A percentile compares a stretch with the other conserved stretches of the same genome.
Conservation (phyloP, 2,797 vertebrate genomes). For the Tympanoctomys barrerae region DNA sequence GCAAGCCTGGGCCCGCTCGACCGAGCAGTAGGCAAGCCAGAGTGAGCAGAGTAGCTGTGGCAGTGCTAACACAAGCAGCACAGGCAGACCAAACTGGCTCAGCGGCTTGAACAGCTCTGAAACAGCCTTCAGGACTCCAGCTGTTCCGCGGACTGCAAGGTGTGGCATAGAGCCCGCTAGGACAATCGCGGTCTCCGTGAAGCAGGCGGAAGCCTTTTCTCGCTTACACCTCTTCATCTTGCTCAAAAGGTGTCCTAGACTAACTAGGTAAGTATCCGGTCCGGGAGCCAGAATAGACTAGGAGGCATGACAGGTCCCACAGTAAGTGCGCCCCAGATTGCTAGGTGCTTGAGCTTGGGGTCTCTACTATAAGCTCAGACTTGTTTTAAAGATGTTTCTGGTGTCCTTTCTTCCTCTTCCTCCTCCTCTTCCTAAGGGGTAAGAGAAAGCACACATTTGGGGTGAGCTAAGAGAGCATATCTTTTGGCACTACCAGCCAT, state of each 20-base stretch:
- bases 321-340: neutral
- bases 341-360: neutral
- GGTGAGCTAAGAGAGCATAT: neutral
- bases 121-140: neutral
- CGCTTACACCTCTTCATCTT: slow-evolving; percentile 66
- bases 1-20: neutral
- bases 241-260: slow-evolving; percentile 22
- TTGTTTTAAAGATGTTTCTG: neutral
- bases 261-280: slow-evolving; percentile 61
- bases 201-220: slow-evolving; percentile 51
- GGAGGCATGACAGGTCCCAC: neutral
- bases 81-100: neutral
- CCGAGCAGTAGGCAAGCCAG: neutral
- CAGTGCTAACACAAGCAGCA: neutral
- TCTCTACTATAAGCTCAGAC: neutral
- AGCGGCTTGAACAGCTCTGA: neutral
- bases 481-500: neutral
- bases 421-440: neutral
- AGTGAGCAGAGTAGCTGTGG: neutral
- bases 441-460: neutral
- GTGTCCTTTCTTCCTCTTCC: neutral
- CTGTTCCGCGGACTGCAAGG: slow-evolving; percentile 64
- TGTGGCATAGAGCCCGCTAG: slow-evolving; percentile 66
- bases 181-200: slow-evolving; percentile 54
- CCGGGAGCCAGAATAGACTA: neutral